Evolutionary conservation across 23 tunicate genomes (phyloP), one percentile per base, ranked within the genome.

Genomic region (Phallusia fumigata): DNA sequence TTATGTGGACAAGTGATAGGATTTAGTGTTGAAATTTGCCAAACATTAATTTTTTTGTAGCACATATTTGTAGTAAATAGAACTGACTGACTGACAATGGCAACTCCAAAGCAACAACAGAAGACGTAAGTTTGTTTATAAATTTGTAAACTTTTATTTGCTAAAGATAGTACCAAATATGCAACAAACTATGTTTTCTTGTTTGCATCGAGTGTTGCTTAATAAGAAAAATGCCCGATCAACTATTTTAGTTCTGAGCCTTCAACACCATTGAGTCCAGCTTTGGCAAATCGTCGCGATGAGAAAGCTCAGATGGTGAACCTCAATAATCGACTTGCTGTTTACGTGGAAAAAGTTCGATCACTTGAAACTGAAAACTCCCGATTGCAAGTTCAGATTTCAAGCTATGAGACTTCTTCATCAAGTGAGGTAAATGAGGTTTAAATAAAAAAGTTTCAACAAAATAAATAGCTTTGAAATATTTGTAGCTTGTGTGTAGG

Each of bases 291-390:
- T 1, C 65, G 90, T 1, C 80, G 77, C 64, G 90, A 88, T 53
- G 90, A 93, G 81, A 88, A 85, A 78, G 98, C 89, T 77, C 93
- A 93, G 81, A 85, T 93, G 98, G 76, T 85, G 10, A 88, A 93
- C 76, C 81, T 93, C 45, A 93, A 93, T 84, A 93, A 93, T 65
- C 85, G 98, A 0, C 75, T 93, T 86, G 98, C 98, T 5, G 87
- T 78, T 34, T 93, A 93, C 69, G 91, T 93, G 31, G 98, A 93
- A 52, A 93, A 93, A 81, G 91, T 88, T 73, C 85, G 98, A 30
- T 93, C 98, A 0, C 84, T 93, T 50, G 98, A 93, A 74, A 82
- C 90, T 32, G 98, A 93, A 82, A 93, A 93, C 84, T 65, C 80
- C 3, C 31, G 85, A 32, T 80, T 93, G 36, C 87, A 88, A 35